phyloP scores from a whole-genome alignment of 2,888 invertebrate genomes.

The Clitarchus hookeri region DNA sequence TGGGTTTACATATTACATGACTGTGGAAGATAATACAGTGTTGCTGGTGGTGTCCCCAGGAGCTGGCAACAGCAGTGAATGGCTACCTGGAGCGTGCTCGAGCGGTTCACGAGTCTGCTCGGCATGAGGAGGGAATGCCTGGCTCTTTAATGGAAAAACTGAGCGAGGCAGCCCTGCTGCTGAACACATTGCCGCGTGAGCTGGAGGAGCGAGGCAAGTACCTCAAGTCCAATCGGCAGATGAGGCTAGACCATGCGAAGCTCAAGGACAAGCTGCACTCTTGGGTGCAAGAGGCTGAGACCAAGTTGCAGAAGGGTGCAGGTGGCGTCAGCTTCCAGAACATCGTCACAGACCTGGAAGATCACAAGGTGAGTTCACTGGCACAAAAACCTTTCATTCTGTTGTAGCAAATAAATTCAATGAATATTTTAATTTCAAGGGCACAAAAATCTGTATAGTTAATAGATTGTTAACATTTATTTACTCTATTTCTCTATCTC shows the following conservation, averaged over 20 bases:
- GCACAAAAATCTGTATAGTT: no score
- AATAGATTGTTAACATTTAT: no score
- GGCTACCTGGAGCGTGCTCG: slow-evolving; percentile 71
- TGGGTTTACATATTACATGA: no score
- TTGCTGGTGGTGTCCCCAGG: slow-evolving; percentile 42
- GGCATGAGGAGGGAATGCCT: slow-evolving; percentile 78
- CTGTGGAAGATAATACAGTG: no score
- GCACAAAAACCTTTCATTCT: neutral
- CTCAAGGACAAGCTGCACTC: slow-evolving; percentile 77
- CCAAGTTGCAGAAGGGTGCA: slow-evolving; percentile 74
- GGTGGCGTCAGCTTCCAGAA: slow-evolving; percentile 89
- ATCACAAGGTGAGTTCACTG: slow-evolving; percentile 68
- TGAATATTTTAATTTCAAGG: no score
- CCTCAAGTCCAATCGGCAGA: slow-evolving; percentile 74
- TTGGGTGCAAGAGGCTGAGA: slow-evolving; percentile 84
- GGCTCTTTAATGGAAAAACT: slow-evolving; percentile 80
- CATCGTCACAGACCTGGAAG: slow-evolving; percentile 78
- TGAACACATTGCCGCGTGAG: slow-evolving; percentile 78
- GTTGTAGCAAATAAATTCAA: no score
- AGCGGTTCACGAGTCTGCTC: slow-evolving; percentile 71
- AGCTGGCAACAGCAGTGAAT: slow-evolving; percentile 69
- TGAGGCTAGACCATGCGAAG: slow-evolving; percentile 75
- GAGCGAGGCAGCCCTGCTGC: slow-evolving; percentile 79
- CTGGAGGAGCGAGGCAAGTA: slow-evolving; percentile 81
- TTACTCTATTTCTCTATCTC: no score